Evolutionary conservation across 1,140 invertebrate genomes (phyloP).

Genomic region (Cotesia glomerata): DNA sequence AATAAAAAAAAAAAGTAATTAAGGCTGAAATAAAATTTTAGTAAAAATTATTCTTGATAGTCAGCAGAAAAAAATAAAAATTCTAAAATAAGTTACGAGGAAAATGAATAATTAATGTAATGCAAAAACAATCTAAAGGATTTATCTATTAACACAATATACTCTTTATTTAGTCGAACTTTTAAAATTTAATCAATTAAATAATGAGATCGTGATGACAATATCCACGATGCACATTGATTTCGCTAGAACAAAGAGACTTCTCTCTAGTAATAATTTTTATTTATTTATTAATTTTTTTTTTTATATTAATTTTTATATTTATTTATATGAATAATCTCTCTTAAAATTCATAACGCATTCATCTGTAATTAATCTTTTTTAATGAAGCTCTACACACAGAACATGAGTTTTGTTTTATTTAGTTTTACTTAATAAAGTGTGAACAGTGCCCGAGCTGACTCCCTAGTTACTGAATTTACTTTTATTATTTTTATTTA

Average conservation of each 20-base stretch:
- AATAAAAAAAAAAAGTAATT: too few relatives aligned
- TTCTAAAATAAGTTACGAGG: background rate
- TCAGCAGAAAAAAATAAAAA: background rate
- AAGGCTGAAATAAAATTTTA: too few relatives aligned
- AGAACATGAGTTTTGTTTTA: conserved; percentile 18
- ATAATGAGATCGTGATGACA: background rate
- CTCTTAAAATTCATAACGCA: background rate
- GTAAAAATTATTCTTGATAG: background rate
- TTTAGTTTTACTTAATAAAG: conserved; percentile 4
- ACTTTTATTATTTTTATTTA: background rate
- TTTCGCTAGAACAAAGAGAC: conserved; percentile 4
- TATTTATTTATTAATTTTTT: conserved; percentile 9
- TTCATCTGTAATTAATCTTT: conserved; percentile 12
- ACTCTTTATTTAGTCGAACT: conserved; percentile 11
- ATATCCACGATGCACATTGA: background rate
- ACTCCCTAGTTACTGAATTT: conserved; percentile 5
- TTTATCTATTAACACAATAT: conserved; percentile 12
- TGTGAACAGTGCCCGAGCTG: conserved; percentile 14
- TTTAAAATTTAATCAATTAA: conserved; percentile 12
- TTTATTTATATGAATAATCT: conserved; percentile 7
- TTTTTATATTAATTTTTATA: conserved; percentile 8
- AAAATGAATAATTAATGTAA: background rate
- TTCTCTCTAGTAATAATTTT: conserved; percentile 11
- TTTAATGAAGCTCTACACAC: conserved; percentile 26
- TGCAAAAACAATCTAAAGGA: background rate